These are phyloP conservation scores for Ophion ventricosus DNA, from an alignment of 2,888 invertebrate genomes.

Conservation along the genomic window DNA sequence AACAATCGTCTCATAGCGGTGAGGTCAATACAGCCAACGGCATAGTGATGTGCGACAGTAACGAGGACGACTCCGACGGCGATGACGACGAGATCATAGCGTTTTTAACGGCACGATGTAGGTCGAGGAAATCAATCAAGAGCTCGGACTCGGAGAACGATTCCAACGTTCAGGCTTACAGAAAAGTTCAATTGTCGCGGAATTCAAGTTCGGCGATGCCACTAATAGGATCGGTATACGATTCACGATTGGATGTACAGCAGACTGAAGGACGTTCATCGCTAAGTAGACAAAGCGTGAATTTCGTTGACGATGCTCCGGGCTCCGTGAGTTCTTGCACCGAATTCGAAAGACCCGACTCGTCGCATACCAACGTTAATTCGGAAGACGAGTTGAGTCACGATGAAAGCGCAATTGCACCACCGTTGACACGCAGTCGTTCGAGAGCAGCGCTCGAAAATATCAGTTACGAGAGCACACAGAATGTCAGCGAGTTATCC, in stretches of 20 bases:
- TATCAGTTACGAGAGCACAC: background rate
- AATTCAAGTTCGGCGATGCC: background rate
- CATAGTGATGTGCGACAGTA: conserved; percentile 27
- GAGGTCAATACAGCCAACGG: background rate
- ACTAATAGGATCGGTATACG: background rate
- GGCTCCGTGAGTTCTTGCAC: conserved; percentile 1
- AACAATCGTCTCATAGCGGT: background rate
- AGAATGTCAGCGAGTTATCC: background rate
- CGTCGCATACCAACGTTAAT: background rate
- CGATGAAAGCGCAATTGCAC: background rate
- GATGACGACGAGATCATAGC: conserved; percentile 58
- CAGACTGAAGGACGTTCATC: background rate
- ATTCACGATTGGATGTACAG: background rate
- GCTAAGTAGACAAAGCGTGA: background rate
- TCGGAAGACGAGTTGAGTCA: background rate
- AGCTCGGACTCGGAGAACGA: background rate
- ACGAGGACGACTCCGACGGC: conserved; percentile 39
- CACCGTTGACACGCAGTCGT: conserved; percentile 27
- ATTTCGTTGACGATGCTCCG: background rate
- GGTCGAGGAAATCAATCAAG: background rate
- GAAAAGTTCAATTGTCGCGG: background rate
- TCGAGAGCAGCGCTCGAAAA: conserved; percentile 27
- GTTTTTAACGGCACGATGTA: conserved; percentile 30
- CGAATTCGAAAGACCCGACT: background rate
- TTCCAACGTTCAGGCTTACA: background rate